Evolutionary conservation across 1,140 invertebrate genomes (phyloP), one percentile per base, ranked within the genome.

Genomic region (Parasteatoda tepidariorum): DNA sequence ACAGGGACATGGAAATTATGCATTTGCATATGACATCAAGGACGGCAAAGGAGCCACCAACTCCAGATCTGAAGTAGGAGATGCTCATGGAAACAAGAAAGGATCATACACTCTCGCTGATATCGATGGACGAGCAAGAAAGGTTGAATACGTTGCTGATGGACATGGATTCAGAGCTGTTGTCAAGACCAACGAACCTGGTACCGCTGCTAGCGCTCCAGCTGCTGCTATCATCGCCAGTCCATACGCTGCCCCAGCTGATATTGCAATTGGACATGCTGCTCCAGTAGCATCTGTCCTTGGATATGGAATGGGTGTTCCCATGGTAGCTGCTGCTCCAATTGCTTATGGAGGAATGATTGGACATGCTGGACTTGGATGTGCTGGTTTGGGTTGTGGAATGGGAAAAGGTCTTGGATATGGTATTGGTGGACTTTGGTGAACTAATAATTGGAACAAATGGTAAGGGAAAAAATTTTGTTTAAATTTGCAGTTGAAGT

Each of bases 21-120:
- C 75, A 61, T 87, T 87, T 62, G 84, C 57, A 22, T 87, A 87
- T 57, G 73, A 85, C 22, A 85, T 86, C 33, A 67, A 54, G 33
- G 86, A 87, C 24, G 70, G 55, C 13, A 31, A 70, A 7, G 85
- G 85, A n/a, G 83, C 86, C n/a, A 76, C 62, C n/a, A 86, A 87
- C 67, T 84, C 64, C 28, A 70, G 86, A n/a, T 55, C 84, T 13
- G 86, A 87, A 78, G 83, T 85, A 24, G 86, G 85, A 22, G 85
- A 87, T 55, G 86, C 66, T 33, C 55, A 84, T n/a, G 85, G 86
- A 15, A 85, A 86, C 54, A 34, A 15, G 84, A 61, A 82, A 22
- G 83, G 85, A 30, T 82, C 70, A 2, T 75, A n/a, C n/a, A 85
- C 75, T 15, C n/a, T 85, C 3, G 34, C 31, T 24, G 73, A 82